These are phyloP conservation scores for Spialia ferax DNA, from an alignment of 2,888 invertebrate species.

Conservation along the genomic window DNA sequence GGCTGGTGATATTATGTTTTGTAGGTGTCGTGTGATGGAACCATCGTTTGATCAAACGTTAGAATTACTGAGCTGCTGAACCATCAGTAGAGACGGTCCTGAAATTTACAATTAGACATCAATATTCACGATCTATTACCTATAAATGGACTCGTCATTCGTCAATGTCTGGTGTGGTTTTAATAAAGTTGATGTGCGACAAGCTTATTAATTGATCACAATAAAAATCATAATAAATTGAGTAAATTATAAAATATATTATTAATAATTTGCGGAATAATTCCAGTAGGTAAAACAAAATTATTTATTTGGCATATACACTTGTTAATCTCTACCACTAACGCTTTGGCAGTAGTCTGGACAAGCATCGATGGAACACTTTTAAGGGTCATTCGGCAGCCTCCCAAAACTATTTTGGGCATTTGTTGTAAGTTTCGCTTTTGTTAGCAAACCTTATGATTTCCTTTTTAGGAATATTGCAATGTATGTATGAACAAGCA, in stretches of 20 bases:
- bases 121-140: too few species aligned
- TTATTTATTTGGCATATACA: constrained; percentile 47
- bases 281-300: constrained; percentile 42
- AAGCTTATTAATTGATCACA: too few species aligned
- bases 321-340: constrained; percentile 24
- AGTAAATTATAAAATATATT: too few species aligned
- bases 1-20: constrained; percentile 11
- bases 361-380: background rate
- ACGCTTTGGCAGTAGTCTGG: constrained; percentile 17
- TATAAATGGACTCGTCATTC: too few species aligned
- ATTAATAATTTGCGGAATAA: too few species aligned
- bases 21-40: background rate
- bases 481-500: too few species aligned
- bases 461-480: background rate
- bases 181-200: too few species aligned
- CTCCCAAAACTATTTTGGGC: constrained; percentile 13
- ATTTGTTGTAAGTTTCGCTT: constrained; percentile 1
- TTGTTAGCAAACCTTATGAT: background rate
- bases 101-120: too few species aligned
- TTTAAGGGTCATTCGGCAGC: constrained; percentile 23
- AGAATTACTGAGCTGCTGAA: constrained; percentile 5
- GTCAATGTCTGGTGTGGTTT: too few species aligned
- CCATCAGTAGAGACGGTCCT: background rate
- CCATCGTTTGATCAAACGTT: constrained; percentile 22
- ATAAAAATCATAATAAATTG: too few species aligned